A percentile compares a stretch with the other conserved stretches of the same genome.
These are phyloP conservation scores for Zaprionus tsacasi DNA, from an alignment of 1,140 invertebrate species.

Conservation along the genomic window DNA sequence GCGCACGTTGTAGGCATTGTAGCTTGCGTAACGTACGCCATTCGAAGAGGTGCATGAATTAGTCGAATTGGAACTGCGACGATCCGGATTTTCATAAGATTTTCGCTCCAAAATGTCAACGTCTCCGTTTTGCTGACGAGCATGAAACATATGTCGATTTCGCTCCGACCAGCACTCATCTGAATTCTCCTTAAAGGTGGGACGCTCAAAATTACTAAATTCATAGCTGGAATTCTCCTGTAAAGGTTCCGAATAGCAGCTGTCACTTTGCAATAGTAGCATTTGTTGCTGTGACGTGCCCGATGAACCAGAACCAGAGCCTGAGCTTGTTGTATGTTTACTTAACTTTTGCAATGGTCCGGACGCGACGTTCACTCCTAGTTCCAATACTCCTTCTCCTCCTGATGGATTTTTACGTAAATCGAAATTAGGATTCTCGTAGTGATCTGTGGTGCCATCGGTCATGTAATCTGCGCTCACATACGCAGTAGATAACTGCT, in stretches of 20 bases:
- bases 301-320: slow-evolving; percentile 48
- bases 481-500: slow-evolving; percentile 42
- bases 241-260: slow-evolving; percentile 80
- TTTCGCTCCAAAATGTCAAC: slow-evolving; percentile 50
- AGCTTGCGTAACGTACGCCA: slow-evolving; percentile 57
- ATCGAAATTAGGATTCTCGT: slow-evolving; percentile 84
- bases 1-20: slow-evolving; percentile 76
- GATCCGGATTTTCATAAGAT: slow-evolving; percentile 66
- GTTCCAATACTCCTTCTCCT: not conserved
- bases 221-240: slow-evolving; percentile 68
- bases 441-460: slow-evolving; percentile 75
- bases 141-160: slow-evolving; percentile 47
- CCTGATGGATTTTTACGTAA: slow-evolving; percentile 41
- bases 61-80: slow-evolving; percentile 76
- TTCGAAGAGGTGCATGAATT: slow-evolving; percentile 70
- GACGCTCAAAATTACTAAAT: slow-evolving; percentile 81
- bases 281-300: slow-evolving; percentile 68
- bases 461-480: slow-evolving; percentile 64
- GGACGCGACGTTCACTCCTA: not conserved
- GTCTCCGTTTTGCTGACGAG: slow-evolving; percentile 41
- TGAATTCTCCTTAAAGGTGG: slow-evolving; percentile 62
- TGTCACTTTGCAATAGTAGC: slow-evolving; percentile 67
- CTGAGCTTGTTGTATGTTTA: slow-evolving; percentile 41
- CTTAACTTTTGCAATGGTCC: slow-evolving; percentile 30
- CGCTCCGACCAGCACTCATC: slow-evolving; percentile 58